Evolutionary conservation across 2,797 vertebrate genomes (phyloP), one percentile per base, ranked within the genome.

Genomic region (Sebastes reedi): DNA sequence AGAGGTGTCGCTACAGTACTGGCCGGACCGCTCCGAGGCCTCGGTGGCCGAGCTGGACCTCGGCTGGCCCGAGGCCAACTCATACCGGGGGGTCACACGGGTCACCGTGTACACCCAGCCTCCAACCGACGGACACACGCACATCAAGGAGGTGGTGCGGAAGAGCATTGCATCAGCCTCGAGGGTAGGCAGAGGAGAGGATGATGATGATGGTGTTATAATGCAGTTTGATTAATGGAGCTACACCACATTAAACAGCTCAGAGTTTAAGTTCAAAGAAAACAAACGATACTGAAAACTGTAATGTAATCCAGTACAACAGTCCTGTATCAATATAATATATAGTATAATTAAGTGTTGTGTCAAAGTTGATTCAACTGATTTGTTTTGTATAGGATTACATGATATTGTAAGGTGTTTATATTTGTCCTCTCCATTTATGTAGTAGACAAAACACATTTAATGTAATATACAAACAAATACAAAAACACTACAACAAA

Each of bases 131-230:
- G 97, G 96, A 1, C 95, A 97, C 56, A 94, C 96, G 2, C 98
- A 99, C 94, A 97, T 99, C 93, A 99, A 99, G 84, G 98, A 99
- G 90, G 97, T 99, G 85, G 97, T 99, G 79, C 94, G 99, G 67
- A 99, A 98, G 94, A 97, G 96, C 95, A 97, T 99, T 70, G 95
- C 92, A 61, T 96, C 97, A 79, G 98, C 99, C 8, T 97, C 97
- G 88, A 99, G 96, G 97, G 98, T 99, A 80, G 8, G 84, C 20
- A 66, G 27, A 3, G 66, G 72, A 18, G 60, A 16, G 54, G 25
- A 20, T 34, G 56, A 18, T 65, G 60, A 20, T 66, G 61, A 36
- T 36, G 34, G 2, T 50, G 24, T 59, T 32, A 14, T 55, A 9
- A 39, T 46, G 32, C 20, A 20, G 11, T 13, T 39, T 36, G 32